Evolutionary conservation across 2,113 vertebrate genomes (phyloP), one percentile per base, ranked within the genome.

Genomic region (Geococcyx californianus): DNA sequence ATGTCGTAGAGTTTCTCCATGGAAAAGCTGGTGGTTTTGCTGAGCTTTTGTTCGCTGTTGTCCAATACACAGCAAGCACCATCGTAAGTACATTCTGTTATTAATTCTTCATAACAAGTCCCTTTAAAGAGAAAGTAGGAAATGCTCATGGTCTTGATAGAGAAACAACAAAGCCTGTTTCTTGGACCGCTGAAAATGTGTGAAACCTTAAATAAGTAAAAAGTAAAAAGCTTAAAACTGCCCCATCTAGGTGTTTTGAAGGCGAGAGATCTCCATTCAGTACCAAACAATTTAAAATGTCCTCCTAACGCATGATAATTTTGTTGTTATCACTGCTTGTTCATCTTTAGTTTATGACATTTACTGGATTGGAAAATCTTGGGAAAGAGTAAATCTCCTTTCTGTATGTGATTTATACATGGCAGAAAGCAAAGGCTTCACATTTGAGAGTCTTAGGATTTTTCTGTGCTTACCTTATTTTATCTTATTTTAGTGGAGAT

Each of bases 61-160:
- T 33, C 93, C 52, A 51, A 73, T 13, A 45, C 93, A 49, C 92
- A 96, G 33, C 89, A 97, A 94, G 74, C 56, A 59, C 97, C 97
- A 74, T 96, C 47, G 97, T 98, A 96, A 98, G 98, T 98, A 97
- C 7, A 40, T 63, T 83, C 75, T 84, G 24, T 89, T 75, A 51
- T 68, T 64, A 69, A 69, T 62, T 74, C 51, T 85, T 85, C 55
- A 51, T 85, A 56, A 42, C 3, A 72, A 72, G 44, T 40, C 7
- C 12, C 13, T 91, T 66, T 42, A 76, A 83, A 62, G 25, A 54
- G 16, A 85, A 68, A 51, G 42, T 24, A 52, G 23, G 58, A 83
- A 76, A 68, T 54, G 20, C 2, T 63, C n/a, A 45, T 26, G 10
- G 21, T 58, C 29, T 45, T 2, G 0, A 26, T 0, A 73, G 21